Evolutionary conservation across 2,888 invertebrate species (phyloP), one percentile per base, ranked within the genome.

Genomic region (Sesia apiformis): DNA sequence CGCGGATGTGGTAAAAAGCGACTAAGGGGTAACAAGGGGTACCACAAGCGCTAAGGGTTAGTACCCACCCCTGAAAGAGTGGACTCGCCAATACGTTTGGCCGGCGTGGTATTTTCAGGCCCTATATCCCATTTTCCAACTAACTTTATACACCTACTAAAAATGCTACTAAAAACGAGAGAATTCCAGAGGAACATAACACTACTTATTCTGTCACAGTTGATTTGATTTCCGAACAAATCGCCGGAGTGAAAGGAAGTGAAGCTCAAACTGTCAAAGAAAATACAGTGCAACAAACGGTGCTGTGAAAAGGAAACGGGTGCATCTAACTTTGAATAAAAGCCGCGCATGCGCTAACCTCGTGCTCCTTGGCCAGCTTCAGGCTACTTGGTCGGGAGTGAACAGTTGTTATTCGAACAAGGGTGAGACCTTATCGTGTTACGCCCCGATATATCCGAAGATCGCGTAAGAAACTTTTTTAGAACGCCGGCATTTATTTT

Each of bases 251-350:
- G n/a, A 52, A 41, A 52, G 40, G 52, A 39, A 40, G n/a, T n/a
- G n/a, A n/a, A 23, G n/a, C 23, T 46, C 8, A 46, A 8, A 46
- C 46, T 46, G 46, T 46, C 46, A 46, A 46, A 46, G 23, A 23
- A 46, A 46, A 46, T 8, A 46, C 46, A 8, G 46, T 23, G 5
- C 4, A 46, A n/a, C 46, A 8, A n/a, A 52, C 51, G 6, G 40
- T 39, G 52, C 39, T 39, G 39, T 8, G 39, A 51, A 38, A 38
- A 52, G 40, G 39, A 51, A 38, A 38, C 7, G 39, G 61, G 57
- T 60, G 59, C 61, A 60, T 64, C 42, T 23, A 60, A 60, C 56
- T 64, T 63, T 56, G 46, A 46, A 46, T 46, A 8, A 23, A 46
- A 8, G 23, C 46, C 8, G n/a, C 46, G 46, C 46, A 46, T 46